Evolutionary conservation across 2,113 vertebrate species (phyloP).

Genomic region (Calidris pygmaea): DNA sequence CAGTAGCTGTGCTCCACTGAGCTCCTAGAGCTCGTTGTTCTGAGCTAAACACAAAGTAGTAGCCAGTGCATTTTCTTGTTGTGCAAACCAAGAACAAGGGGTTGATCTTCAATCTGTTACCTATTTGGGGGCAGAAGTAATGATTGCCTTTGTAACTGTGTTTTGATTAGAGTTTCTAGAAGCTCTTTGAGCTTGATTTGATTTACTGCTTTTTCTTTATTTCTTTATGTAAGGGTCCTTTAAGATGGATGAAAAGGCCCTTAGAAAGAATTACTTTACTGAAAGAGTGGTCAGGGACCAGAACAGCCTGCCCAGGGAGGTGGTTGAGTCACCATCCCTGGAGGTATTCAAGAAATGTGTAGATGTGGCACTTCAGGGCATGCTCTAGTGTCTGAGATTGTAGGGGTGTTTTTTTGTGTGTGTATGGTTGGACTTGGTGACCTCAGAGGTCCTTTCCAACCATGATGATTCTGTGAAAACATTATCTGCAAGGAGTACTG

Average conservation of each 20-base stretch:
- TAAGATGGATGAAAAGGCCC: not conserved
- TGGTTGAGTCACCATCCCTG: no score
- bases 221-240: not conserved
- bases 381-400: no score
- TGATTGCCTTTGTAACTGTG: not conserved
- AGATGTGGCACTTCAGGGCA: no score
- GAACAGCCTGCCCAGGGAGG: no score
- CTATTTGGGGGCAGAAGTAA: not conserved
- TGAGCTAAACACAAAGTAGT: not conserved
- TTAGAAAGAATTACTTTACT: not conserved
- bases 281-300: no score
- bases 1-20: not conserved
- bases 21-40: not conserved
- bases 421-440: no score
- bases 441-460: no score
- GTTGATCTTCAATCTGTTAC: not conserved
- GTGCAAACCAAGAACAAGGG: not conserved
- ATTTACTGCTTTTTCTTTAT: not conserved
- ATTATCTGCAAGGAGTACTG: not conserved
- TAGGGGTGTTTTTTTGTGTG: no score
- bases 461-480: no score
- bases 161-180: not conserved
- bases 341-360: no score
- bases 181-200: not conserved
- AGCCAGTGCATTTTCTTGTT: not conserved